A percentile compares a stretch with the other conserved stretches of the same genome.
These are phyloP conservation scores for Pseudocheirus occidentalis DNA, from an alignment of 2,797 vertebrate genomes.

Conservation along the genomic window DNA sequence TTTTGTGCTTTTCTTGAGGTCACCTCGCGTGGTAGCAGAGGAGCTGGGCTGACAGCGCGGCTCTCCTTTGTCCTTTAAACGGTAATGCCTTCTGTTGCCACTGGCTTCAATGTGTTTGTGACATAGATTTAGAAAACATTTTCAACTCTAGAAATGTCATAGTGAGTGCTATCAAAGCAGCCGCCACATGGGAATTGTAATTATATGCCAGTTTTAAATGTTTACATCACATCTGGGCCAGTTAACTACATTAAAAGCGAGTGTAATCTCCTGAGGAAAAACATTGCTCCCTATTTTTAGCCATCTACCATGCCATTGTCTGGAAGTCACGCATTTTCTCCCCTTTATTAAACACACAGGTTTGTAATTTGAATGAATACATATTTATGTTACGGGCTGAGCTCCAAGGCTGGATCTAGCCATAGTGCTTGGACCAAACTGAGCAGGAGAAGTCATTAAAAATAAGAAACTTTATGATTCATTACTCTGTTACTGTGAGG, in stretches of 20 bases:
- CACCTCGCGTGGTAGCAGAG: background rate
- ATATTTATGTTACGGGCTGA: background rate
- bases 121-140: background rate
- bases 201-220: background rate
- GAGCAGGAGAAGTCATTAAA: background rate
- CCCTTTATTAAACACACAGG: background rate
- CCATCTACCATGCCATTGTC: background rate
- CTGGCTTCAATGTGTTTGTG: background rate
- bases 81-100: background rate
- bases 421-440: background rate
- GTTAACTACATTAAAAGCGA: background rate
- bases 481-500: background rate
- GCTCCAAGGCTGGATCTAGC: background rate
- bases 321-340: background rate
- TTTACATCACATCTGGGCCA: background rate
- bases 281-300: background rate
- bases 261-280: background rate
- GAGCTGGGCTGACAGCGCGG: background rate
- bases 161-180: background rate
- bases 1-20: background rate
- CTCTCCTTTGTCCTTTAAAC: background rate
- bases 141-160: background rate
- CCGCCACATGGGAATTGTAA: background rate
- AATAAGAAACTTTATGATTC: background rate
- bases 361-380: background rate